Percentiles rank a stretch among this genome's conserved stretches.
Conservation (phyloP, 2,888 invertebrate genomes). For the Epicampocera succincta region DNA sequence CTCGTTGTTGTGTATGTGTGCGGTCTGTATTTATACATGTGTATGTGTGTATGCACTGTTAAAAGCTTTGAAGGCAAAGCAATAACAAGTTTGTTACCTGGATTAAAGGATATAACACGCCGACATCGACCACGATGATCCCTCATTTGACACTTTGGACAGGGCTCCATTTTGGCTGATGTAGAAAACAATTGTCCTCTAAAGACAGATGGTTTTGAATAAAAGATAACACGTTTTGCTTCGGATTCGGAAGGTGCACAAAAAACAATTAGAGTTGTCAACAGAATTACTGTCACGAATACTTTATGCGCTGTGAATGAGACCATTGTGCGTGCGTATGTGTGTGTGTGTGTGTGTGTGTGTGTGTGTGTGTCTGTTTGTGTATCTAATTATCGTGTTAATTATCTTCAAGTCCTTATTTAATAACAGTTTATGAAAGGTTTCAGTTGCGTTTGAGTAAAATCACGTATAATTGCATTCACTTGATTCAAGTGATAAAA, state of each 20-base stretch:
- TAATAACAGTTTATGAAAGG: not conserved
- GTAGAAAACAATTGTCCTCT: slow-evolving; percentile 76
- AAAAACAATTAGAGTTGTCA: slow-evolving; percentile 71
- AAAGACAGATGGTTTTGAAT: slow-evolving; percentile 73
- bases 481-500: not conserved
- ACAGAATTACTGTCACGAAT: slow-evolving; percentile 46
- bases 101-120: slow-evolving; percentile 76
- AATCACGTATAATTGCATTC: slow-evolving; percentile 26
- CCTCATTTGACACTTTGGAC: slow-evolving; percentile 77
- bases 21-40: no score
- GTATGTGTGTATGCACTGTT: no score
- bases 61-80: not conserved
- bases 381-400: not conserved
- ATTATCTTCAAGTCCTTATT: slow-evolving; percentile 32
- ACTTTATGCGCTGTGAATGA: slow-evolving; percentile 53
- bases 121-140: slow-evolving; percentile 79
- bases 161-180: slow-evolving; percentile 74
- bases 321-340: slow-evolving; percentile 51
- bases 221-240: slow-evolving; percentile 76
- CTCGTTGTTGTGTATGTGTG: no score
- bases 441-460: slow-evolving; percentile 10
- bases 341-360: not conserved
- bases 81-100: slow-evolving; percentile 71
- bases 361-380: not conserved
- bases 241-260: slow-evolving; percentile 73